Conservation (phyloP, 2,888 invertebrate species). For the Eristalis intricaria region DNA sequence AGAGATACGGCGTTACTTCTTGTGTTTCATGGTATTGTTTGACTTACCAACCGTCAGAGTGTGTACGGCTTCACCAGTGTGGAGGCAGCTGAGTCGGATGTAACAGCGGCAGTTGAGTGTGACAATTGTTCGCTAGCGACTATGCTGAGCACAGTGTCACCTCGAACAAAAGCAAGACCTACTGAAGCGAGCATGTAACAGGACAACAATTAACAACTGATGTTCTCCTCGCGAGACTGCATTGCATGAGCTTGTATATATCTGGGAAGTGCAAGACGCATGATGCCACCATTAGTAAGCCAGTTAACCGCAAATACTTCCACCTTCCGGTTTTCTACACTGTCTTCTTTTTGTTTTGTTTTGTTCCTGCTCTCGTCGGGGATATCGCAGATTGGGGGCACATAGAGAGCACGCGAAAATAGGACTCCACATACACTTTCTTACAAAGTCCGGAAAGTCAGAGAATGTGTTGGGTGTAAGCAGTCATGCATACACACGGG, state of each 20-base stretch:
- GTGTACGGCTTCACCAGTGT: constrained; percentile 57
- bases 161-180: constrained; percentile 38
- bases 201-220: constrained; percentile 27
- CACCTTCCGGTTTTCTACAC: constrained; percentile 59
- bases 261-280: constrained; percentile 67
- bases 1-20: constrained; percentile 59
- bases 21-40: constrained; percentile 49
- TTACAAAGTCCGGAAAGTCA: constrained; percentile 23
- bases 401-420: constrained; percentile 41
- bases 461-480: not conserved
- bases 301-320: constrained; percentile 61
- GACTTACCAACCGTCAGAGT: constrained; percentile 13
- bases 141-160: constrained; percentile 44
- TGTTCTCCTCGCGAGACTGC: constrained; percentile 1
- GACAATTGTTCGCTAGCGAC: constrained; percentile 36
- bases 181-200: constrained; percentile 46
- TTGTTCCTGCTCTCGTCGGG: constrained; percentile 44
- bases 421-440: constrained; percentile 10
- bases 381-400: constrained; percentile 35
- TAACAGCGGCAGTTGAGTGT: constrained; percentile 64
- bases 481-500: not conserved
- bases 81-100: constrained; percentile 43
- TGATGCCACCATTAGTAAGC: constrained; percentile 59
- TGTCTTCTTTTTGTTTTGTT: constrained; percentile 54
- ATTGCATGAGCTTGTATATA: constrained; percentile 13